phyloP scores from a whole-genome alignment of 64 coral and sea anemone genomes.

The Pocillopora damicornis region DNA sequence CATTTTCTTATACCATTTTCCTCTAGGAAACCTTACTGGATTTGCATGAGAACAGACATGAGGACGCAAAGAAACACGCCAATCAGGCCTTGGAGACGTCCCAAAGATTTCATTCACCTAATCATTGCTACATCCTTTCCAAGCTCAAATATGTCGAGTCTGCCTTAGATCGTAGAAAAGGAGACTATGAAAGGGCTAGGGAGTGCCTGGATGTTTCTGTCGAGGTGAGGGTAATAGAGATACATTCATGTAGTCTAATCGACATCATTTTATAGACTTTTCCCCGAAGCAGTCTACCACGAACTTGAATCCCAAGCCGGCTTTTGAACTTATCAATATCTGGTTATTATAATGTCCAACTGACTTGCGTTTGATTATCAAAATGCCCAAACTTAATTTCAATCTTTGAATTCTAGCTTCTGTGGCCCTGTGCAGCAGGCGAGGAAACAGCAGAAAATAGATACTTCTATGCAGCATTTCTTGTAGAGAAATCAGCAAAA shows the following conservation, averaged over 20 bases:
- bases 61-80: neutral
- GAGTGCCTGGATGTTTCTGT: conserved; percentile 3
- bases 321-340: too few relatives aligned
- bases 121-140: neutral
- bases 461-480: neutral
- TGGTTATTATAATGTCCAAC: too few relatives aligned
- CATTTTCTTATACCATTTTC: neutral
- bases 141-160: conserved; percentile 24
- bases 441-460: conserved; percentile 39
- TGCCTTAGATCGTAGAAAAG: neutral
- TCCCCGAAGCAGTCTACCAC: neutral
- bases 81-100: neutral
- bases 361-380: neutral
- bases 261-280: neutral
- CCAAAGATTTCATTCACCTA: neutral
- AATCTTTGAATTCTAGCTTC: neutral
- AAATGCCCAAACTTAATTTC: neutral
- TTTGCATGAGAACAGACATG: neutral
- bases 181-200: neutral
- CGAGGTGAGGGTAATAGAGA: neutral
- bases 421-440: conserved; percentile 12
- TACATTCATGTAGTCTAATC: neutral
- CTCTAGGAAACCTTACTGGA: neutral
- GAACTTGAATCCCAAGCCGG: too few relatives aligned
- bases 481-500: conserved; percentile 14